Percentiles rank a stretch among this genome's conserved stretches.
phyloP scores from a whole-genome alignment of 2,113 vertebrate species.

The Lota lota region DNA sequence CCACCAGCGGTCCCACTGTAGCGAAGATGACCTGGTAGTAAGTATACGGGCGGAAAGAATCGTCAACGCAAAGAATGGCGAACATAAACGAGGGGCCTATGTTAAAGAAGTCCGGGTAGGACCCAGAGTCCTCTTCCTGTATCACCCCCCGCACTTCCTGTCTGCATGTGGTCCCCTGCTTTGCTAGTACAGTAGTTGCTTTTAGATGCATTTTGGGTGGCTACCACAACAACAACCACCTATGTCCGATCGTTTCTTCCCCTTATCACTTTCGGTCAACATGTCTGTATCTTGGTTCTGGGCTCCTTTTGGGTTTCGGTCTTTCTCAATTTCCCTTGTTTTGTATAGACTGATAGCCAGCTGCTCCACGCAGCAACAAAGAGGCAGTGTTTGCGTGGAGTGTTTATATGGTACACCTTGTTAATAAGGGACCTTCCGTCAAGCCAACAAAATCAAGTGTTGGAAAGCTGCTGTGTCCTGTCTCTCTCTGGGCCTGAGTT shows the following conservation, averaged over 20 bases:
- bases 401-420: not conserved
- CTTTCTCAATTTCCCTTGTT: not conserved
- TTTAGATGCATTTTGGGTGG: slow-evolving; percentile 20
- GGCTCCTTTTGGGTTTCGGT: not conserved
- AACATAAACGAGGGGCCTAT: no score
- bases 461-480: no score
- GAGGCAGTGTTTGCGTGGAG: not conserved
- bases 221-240: slow-evolving; percentile 11
- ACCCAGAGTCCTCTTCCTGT: no score
- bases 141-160: not conserved
- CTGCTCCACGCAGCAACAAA: not conserved
- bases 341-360: not conserved
- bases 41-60: no score
- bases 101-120: no score
- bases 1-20: not conserved
- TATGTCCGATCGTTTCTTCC: not conserved
- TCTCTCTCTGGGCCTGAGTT: no score
- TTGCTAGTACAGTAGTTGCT: slow-evolving; percentile 35
- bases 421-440: no score
- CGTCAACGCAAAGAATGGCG: no score
- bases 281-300: not conserved
- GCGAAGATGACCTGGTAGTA: no score
- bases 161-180: slow-evolving; percentile 46
- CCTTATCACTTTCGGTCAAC: no score
- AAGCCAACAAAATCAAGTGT: no score